Percentiles rank a stretch among this genome's conserved stretches.
These are phyloP conservation scores for Dreissena polymorpha DNA, from an alignment of 1,140 invertebrate genomes.

Conservation along the genomic window DNA sequence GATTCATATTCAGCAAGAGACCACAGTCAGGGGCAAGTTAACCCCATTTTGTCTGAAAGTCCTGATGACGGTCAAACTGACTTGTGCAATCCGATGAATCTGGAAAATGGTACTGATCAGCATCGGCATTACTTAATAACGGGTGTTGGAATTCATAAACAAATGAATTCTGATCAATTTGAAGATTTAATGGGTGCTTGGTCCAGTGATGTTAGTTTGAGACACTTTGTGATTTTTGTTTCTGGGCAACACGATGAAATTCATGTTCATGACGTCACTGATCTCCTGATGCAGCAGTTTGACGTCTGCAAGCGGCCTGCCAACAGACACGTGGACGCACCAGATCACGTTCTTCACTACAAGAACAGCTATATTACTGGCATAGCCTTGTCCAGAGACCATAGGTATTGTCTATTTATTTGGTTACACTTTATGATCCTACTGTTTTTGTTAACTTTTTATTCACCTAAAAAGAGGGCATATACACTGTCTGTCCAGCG, in stretches of 20 bases:
- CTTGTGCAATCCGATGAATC: too few relatives aligned
- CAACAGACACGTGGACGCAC: not conserved
- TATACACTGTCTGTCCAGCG: not conserved
- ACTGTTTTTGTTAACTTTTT: not conserved
- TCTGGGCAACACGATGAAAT: constrained; percentile 29
- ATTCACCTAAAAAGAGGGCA: not conserved
- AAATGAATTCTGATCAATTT: too few relatives aligned
- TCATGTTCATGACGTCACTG: constrained; percentile 10
- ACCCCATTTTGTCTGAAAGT: too few relatives aligned
- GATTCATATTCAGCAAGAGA: too few relatives aligned
- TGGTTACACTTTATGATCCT: not conserved
- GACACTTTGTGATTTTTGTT: constrained; percentile 19
- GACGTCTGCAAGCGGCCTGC: not conserved
- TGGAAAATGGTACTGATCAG: too few relatives aligned
- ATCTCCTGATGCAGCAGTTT: not conserved
- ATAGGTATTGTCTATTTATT: constrained; percentile 10
- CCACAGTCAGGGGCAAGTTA: too few relatives aligned
- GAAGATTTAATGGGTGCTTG: too few relatives aligned
- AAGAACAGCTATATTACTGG: constrained; percentile 42
- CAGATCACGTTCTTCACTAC: not conserved
- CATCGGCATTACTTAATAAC: too few relatives aligned
- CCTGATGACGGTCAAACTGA: too few relatives aligned
- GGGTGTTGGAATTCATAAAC: too few relatives aligned
- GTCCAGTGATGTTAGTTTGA: too few relatives aligned
- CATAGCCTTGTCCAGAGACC: constrained; percentile 21